These are phyloP conservation scores for Silurus meridionalis DNA, from an alignment of 2,113 vertebrate species.

Conservation along the genomic window DNA sequence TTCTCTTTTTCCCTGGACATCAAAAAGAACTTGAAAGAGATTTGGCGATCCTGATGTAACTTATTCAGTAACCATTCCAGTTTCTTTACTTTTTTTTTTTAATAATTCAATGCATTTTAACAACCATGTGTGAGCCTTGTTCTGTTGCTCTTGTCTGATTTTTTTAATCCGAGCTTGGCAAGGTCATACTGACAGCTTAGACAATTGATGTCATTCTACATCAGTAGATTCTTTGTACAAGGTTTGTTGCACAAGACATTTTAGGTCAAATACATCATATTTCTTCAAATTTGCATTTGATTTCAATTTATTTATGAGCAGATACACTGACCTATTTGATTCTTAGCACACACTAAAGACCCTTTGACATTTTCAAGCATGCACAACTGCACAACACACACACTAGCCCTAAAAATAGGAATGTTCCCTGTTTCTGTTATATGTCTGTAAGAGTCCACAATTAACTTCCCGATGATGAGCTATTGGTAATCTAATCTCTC, in stretches of 20 bases:
- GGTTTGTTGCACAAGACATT: neutral
- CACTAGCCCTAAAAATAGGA: constrained; percentile 10
- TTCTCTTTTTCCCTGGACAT: constrained; percentile 48
- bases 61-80: constrained; percentile 44
- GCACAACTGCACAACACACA: constrained; percentile 4
- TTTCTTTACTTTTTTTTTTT: neutral
- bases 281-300: neutral
- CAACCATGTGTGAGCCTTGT: constrained; percentile 19
- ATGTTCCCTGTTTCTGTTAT: constrained; percentile 23
- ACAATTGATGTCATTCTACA: neutral
- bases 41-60: constrained; percentile 44
- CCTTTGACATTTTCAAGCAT: constrained; percentile 24
- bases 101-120: constrained; percentile 14
- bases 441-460: constrained; percentile 14
- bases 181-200: neutral
- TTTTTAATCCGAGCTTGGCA: neutral
- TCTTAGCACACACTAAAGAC: constrained; percentile 8
- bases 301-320: neutral
- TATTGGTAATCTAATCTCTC: constrained; percentile 27
- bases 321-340: neutral
- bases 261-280: neutral
- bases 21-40: constrained; percentile 57
- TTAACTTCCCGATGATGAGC: constrained; percentile 25
- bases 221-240: neutral
- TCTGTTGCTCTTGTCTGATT: constrained; percentile 20